Percentiles rank a stretch among this genome's conserved stretches.
These are phyloP conservation scores for Torymus auratus DNA, from an alignment of 2,888 invertebrate genomes.

Conservation along the genomic window DNA sequence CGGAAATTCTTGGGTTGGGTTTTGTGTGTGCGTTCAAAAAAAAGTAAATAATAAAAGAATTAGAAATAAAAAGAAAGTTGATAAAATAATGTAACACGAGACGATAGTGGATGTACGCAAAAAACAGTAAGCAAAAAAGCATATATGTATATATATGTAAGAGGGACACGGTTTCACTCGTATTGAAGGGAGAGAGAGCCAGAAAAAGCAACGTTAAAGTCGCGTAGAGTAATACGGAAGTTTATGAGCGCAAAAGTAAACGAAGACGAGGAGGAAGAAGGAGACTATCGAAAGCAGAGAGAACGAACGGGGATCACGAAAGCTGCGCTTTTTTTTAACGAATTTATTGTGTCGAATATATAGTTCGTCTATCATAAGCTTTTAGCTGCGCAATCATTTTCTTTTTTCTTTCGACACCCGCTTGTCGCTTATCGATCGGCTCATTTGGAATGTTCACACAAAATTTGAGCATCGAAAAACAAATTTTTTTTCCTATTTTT, in stretches of 20 bases:
- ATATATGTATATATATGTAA: neutral
- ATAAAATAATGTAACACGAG: conserved; percentile 6
- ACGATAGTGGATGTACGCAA: conserved; percentile 19
- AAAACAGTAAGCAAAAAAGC: neutral
- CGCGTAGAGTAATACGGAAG: conserved; percentile 39
- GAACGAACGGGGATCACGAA: conserved; percentile 56
- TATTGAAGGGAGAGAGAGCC: conserved; percentile 42
- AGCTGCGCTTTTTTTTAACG: conserved; percentile 36
- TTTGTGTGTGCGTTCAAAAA: conserved; percentile 57
- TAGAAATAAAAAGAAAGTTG: conserved; percentile 26
- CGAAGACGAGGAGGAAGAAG: conserved; percentile 62
- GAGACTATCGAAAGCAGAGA: conserved; percentile 56
- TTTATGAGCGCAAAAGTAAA: conserved; percentile 48
- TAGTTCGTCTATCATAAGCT: conserved; percentile 17
- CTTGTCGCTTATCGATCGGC: conserved; percentile 60
- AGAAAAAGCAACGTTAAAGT: conserved; percentile 43
- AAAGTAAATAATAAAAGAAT: conserved; percentile 45
- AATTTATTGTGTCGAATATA: conserved; percentile 29
- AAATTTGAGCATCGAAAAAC: conserved; percentile 40
- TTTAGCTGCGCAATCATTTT: conserved; percentile 37
- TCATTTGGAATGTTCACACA: conserved; percentile 62
- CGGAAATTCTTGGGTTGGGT: conserved; percentile 49
- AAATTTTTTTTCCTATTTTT: conserved; percentile 27
- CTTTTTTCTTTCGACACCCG: conserved; percentile 57
- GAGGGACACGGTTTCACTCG: conserved; percentile 18